A percentile compares a stretch with the other conserved stretches of the same genome.
Evolutionary conservation across 1,140 invertebrate genomes (phyloP).

Genomic region (Drosophila subpulchrella): DNA sequence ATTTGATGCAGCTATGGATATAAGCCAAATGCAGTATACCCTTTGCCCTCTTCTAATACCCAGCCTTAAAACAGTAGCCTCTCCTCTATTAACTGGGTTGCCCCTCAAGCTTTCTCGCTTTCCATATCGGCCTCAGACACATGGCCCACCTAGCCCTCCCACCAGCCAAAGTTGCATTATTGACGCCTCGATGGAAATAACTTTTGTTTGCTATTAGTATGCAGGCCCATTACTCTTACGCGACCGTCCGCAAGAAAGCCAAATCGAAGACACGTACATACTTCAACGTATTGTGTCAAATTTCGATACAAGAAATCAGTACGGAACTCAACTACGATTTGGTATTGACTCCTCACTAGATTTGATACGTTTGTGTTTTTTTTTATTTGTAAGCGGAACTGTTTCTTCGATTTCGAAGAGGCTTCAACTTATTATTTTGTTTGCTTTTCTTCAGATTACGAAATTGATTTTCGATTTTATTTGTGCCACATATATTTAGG

Average conservation of each 20-base stretch:
- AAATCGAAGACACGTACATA: slow-evolving; percentile 74
- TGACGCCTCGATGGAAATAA: slow-evolving; percentile 75
- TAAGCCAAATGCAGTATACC: slow-evolving; percentile 9
- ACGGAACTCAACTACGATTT: slow-evolving; percentile 75
- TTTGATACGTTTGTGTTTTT: slow-evolving; percentile 40
- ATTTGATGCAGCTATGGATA: too few species aligned
- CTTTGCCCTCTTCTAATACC: background rate
- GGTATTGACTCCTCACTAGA: slow-evolving; percentile 54
- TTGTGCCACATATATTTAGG: slow-evolving; percentile 51
- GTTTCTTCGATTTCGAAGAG: slow-evolving; percentile 26
- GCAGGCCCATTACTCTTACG: slow-evolving; percentile 68
- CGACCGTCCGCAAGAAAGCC: slow-evolving; percentile 70
- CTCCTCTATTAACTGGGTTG: slow-evolving; percentile 72
- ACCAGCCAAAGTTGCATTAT: slow-evolving; percentile 66
- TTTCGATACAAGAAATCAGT: slow-evolving; percentile 83
- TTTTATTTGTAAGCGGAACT: slow-evolving; percentile 58
- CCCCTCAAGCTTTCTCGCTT: slow-evolving; percentile 75
- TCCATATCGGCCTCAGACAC: slow-evolving; percentile 61
- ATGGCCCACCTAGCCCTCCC: slow-evolving; percentile 12
- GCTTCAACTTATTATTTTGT: slow-evolving; percentile 46
- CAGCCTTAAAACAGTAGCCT: slow-evolving; percentile 37
- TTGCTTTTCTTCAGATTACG: slow-evolving; percentile 62
- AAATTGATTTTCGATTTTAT: slow-evolving; percentile 62
- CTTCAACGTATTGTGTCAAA: slow-evolving; percentile 78
- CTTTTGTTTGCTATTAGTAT: slow-evolving; percentile 71